Percentiles rank a stretch among this genome's conserved stretches.
These are phyloP conservation scores for Camponotus floridanus DNA, from an alignment of 1,140 invertebrate species.

Conservation along the genomic window DNA sequence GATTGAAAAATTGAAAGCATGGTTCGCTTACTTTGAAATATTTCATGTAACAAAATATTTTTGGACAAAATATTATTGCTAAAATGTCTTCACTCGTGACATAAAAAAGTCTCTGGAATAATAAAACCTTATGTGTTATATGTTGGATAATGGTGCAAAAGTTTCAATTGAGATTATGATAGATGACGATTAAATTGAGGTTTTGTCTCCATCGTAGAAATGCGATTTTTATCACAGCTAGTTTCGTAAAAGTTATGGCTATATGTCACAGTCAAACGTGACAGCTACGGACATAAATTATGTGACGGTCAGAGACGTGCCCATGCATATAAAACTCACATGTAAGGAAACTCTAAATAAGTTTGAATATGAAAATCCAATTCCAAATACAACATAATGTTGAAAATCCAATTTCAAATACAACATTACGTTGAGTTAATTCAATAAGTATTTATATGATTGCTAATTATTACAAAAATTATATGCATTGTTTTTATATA, in stretches of 20 bases:
- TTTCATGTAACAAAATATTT: neutral
- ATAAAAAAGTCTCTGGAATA: neutral
- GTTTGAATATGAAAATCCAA: slow-evolving; percentile 36
- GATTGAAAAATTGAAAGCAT: slow-evolving; percentile 17
- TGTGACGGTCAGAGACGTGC: slow-evolving; percentile 15
- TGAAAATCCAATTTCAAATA: slow-evolving; percentile 28
- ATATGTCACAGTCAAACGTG: slow-evolving; percentile 19
- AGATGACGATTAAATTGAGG: slow-evolving; percentile 22
- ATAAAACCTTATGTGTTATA: too few relatives aligned
- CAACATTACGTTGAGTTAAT: neutral
- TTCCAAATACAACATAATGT: neutral
- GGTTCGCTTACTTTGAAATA: slow-evolving; percentile 9
- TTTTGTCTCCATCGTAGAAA: slow-evolving; percentile 10
- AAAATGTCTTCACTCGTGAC: neutral
- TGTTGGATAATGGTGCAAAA: neutral
- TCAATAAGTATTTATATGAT: neutral
- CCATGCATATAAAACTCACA: slow-evolving; percentile 15
- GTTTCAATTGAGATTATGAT: slow-evolving; percentile 4
- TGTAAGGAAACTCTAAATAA: slow-evolving; percentile 10
- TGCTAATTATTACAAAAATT: neutral
- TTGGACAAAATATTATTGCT: neutral
- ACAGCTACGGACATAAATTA: slow-evolving; percentile 52
- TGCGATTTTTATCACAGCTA: slow-evolving; percentile 24
- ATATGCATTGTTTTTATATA: neutral
- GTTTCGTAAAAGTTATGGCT: slow-evolving; percentile 35